Percentiles rank a stretch among this genome's conserved stretches.
phyloP scores from a whole-genome alignment of 1,140 invertebrate genomes.

The Formica selysi region DNA sequence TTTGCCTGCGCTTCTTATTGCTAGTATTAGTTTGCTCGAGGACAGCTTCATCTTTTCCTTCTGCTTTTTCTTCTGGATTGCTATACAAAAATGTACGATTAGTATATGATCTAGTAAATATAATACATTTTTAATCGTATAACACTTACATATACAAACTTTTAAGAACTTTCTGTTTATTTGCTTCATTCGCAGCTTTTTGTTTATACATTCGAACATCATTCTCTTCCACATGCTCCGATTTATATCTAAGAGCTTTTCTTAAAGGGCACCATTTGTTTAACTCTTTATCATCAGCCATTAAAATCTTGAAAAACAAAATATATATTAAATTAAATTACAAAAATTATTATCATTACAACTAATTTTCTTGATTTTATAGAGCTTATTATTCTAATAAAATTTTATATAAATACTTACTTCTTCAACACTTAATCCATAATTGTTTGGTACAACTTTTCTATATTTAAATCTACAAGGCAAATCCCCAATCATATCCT shows the following conservation, averaged over 20 bases:
- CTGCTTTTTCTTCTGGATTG: slow-evolving; percentile 64
- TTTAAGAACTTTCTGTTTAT: slow-evolving; percentile 95
- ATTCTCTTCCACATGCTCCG: slow-evolving; percentile 92
- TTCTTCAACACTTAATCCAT: slow-evolving; percentile 96
- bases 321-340: slow-evolving; percentile 24
- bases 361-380: slow-evolving; percentile 6
- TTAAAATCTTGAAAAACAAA: slow-evolving; percentile 90
- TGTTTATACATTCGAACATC: slow-evolving; percentile 92
- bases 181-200: slow-evolving; percentile 90
- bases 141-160: slow-evolving; percentile 90
- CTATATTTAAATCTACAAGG: slow-evolving; percentile 98
- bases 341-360: neutral
- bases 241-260: slow-evolving; percentile 93
- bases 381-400: neutral
- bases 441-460: slow-evolving; percentile 95
- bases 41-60: neutral
- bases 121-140: slow-evolving; percentile 32
- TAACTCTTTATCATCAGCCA: slow-evolving; percentile 96
- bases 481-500: slow-evolving; percentile 96
- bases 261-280: slow-evolving; percentile 98
- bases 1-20: slow-evolving; percentile 70
- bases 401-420: slow-evolving; percentile 84
- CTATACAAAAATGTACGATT: slow-evolving; percentile 53
- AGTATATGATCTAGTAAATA: slow-evolving; percentile 22
- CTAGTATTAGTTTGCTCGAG: slow-evolving; percentile 31